Conservation (phyloP, 1,140 invertebrate genomes). For the Charaxes varanes region DNA sequence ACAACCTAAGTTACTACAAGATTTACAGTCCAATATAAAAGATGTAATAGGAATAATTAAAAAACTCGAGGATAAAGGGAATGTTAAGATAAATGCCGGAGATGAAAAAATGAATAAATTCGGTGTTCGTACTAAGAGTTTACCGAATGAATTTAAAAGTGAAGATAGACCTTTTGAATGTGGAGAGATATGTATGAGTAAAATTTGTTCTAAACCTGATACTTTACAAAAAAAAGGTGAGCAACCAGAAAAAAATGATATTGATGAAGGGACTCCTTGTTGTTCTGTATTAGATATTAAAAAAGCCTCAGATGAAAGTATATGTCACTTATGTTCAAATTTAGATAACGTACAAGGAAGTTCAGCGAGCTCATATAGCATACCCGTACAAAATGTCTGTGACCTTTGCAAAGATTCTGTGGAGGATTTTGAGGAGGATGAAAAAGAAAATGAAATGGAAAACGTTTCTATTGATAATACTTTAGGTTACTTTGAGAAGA, state of each 20-base stretch:
- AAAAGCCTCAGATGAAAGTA: background rate
- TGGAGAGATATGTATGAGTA: background rate
- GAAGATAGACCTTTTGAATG: background rate
- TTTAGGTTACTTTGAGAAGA: slow-evolving; percentile 32
- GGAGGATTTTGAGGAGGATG: slow-evolving; percentile 3
- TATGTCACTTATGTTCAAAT: slow-evolving; percentile 17
- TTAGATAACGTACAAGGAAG: background rate
- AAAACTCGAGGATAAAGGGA: slow-evolving; percentile 10
- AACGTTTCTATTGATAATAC: slow-evolving; percentile 10
- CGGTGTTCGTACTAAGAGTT: background rate
- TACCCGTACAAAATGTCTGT: background rate
- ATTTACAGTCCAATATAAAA: slow-evolving; percentile 14
- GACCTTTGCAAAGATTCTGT: background rate
- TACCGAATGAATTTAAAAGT: background rate
- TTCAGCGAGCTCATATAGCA: background rate
- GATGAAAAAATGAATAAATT: no score
- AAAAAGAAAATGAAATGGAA: slow-evolving; percentile 5
- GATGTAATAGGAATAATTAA: slow-evolving; percentile 10
- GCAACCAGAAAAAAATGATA: background rate
- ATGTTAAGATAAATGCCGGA: slow-evolving; percentile 9
- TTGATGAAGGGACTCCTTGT: slow-evolving; percentile 7
- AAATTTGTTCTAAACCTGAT: background rate
- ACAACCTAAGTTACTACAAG: slow-evolving; percentile 7
- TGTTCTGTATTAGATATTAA: slow-evolving; percentile 8
- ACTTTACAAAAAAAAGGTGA: background rate